Evolutionary conservation across 2,797 vertebrate genomes (phyloP).

Genomic region (Scleropages formosus): DNA sequence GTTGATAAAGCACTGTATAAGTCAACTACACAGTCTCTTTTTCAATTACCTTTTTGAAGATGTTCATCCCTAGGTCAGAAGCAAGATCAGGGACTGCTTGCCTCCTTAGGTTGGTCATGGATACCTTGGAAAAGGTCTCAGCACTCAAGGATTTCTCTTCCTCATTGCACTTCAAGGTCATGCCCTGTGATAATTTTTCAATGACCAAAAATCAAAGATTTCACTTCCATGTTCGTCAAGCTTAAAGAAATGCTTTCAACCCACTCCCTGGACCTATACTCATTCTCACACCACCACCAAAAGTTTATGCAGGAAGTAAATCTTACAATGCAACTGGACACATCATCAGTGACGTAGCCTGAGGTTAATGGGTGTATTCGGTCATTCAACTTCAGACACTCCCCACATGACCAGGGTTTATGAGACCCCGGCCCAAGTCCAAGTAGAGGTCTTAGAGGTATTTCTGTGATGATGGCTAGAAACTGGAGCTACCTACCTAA

Average conservation of each 20-base stretch:
- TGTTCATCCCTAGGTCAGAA: constrained; percentile 91
- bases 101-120: constrained; percentile 88
- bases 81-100: constrained; percentile 92
- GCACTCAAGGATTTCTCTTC: constrained; percentile 88
- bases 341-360: no score
- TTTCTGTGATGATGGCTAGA: no score
- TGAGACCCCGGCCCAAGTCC: no score
- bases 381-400: no score
- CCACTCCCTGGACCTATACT: background rate
- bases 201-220: background rate
- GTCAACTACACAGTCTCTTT: no score
- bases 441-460: no score
- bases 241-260: background rate
- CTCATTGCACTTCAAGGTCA: constrained; percentile 93
- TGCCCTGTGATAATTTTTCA: constrained; percentile 70
- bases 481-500: no score
- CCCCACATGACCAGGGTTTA: no score
- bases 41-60: constrained; percentile 88
- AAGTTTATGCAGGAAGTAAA: no score
- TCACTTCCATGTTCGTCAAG: background rate
- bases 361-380: no score
- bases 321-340: no score
- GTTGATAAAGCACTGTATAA: background rate
- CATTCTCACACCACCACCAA: no score
- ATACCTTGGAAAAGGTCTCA: constrained; percentile 91